phyloP scores from a whole-genome alignment of 1,140 invertebrate species.

The Drosophila nikananu region DNA sequence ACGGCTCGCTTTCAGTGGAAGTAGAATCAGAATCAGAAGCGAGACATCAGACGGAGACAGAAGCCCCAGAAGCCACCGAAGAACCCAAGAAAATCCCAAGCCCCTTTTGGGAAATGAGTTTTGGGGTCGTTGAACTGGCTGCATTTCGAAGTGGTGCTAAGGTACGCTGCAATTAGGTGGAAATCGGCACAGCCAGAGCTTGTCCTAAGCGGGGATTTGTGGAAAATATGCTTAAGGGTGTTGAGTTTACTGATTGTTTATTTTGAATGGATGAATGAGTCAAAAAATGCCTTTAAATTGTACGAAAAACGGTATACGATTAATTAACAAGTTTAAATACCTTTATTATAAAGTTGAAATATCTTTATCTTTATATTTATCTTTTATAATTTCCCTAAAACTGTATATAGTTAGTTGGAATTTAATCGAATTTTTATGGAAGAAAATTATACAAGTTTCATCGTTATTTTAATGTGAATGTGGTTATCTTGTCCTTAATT shows the following conservation, averaged over 20 bases:
- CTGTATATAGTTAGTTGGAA: too few species aligned
- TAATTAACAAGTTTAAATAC: too few species aligned
- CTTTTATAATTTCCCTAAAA: too few species aligned
- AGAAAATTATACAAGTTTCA: too few species aligned
- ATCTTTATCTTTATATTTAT: too few species aligned
- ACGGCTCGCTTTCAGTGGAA: conserved; percentile 61
- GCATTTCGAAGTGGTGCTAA: conserved; percentile 50
- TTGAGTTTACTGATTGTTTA: not conserved
- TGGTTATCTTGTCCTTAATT: too few species aligned
- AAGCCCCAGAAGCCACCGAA: conserved; percentile 31
- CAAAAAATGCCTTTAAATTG: not conserved
- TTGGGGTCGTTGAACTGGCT: conserved; percentile 59
- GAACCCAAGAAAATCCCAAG: conserved; percentile 42
- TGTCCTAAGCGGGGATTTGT: conserved; percentile 25
- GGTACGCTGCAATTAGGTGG: conserved; percentile 53
- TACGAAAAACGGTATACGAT: too few species aligned
- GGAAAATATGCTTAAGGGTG: conserved; percentile 1
- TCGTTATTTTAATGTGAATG: too few species aligned
- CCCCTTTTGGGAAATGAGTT: conserved; percentile 35
- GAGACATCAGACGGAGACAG: conserved; percentile 1
- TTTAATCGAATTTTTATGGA: too few species aligned
- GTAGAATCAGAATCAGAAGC: conserved; percentile 37
- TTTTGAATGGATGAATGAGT: not conserved
- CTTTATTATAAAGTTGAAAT: too few species aligned
- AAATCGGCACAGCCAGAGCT: conserved; percentile 2